A percentile compares a stretch with the other conserved stretches of the same genome.
phyloP scores from a whole-genome alignment of 1,140 invertebrate species.

The Eufriesea mexicana region DNA sequence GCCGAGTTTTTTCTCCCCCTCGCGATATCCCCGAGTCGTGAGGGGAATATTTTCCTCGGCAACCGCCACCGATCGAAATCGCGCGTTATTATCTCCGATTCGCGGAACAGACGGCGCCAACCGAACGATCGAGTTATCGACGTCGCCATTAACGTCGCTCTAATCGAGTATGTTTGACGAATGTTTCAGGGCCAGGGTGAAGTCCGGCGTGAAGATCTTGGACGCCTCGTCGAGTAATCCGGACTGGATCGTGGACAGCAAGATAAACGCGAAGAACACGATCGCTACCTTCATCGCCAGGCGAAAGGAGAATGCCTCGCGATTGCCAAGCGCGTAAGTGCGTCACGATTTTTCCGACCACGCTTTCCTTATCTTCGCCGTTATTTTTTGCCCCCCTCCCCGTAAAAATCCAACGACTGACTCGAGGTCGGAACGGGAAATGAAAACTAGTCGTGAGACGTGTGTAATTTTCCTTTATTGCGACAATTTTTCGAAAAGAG shows the following conservation, averaged over 20 bases:
- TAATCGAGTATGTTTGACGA: neutral
- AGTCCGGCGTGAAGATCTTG: conserved; percentile 91
- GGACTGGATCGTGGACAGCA: conserved; percentile 92
- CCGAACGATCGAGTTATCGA: too few species aligned
- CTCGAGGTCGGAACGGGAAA: neutral
- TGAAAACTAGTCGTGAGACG: neutral
- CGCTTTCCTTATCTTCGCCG: neutral
- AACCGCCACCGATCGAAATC: neutral
- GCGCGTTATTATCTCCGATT: neutral
- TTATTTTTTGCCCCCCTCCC: too few species aligned
- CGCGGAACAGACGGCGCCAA: neutral
- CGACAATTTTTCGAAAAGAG: neutral
- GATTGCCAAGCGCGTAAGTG: conserved; percentile 74
- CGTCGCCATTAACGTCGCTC: too few species aligned
- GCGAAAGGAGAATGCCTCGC: conserved; percentile 83
- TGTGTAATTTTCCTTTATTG: neutral
- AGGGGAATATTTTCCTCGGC: too few species aligned
- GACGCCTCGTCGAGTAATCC: conserved; percentile 89
- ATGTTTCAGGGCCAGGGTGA: conserved; percentile 90
- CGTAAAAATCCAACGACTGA: too few species aligned
- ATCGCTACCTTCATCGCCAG: conserved; percentile 93
- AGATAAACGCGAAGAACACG: conserved; percentile 91
- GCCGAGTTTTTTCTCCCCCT: neutral
- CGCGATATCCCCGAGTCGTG: too few species aligned
- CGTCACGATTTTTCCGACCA: conserved; percentile 21